phyloP scores from a whole-genome alignment of 2,113 vertebrate genomes.

The Propithecus coquereli region DNA sequence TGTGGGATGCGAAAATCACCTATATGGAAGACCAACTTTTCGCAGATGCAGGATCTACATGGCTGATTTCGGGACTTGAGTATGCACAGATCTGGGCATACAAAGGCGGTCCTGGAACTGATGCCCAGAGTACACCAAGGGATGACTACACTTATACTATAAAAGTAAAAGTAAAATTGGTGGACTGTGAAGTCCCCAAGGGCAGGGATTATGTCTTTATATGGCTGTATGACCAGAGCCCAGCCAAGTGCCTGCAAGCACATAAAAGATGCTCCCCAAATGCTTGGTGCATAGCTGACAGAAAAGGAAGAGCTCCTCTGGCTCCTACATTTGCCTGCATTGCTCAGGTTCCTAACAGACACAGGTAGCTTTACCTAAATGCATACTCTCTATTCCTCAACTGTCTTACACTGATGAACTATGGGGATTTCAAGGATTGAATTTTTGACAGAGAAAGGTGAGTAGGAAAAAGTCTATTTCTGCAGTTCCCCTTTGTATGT shows the following conservation, averaged over 20 bases:
- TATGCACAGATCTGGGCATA: not conserved
- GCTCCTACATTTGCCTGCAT: not conserved
- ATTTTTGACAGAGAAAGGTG: slow-evolving; percentile 13
- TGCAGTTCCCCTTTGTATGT: not conserved
- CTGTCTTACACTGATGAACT: not conserved
- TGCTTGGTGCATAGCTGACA: not conserved
- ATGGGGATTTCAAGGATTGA: not conserved
- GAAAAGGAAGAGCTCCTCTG: not conserved
- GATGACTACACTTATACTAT: not conserved
- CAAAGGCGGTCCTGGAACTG: not conserved
- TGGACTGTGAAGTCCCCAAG: not conserved
- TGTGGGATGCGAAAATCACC: not conserved
- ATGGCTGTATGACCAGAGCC: not conserved
- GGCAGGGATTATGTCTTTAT: not conserved
- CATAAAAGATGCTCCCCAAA: not conserved
- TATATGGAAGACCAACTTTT: not conserved
- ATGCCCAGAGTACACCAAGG: too few species aligned
- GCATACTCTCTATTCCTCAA: not conserved
- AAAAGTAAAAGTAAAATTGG: not conserved
- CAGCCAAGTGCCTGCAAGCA: not conserved
- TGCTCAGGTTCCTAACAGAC: not conserved
- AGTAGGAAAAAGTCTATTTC: not conserved
- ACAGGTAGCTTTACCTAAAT: not conserved
- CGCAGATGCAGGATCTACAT: not conserved
- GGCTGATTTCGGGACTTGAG: not conserved